A percentile compares a stretch with the other conserved stretches of the same genome.
Conservation (phyloP, 2,113 vertebrate genomes). For the Patagioenas fasciata region DNA sequence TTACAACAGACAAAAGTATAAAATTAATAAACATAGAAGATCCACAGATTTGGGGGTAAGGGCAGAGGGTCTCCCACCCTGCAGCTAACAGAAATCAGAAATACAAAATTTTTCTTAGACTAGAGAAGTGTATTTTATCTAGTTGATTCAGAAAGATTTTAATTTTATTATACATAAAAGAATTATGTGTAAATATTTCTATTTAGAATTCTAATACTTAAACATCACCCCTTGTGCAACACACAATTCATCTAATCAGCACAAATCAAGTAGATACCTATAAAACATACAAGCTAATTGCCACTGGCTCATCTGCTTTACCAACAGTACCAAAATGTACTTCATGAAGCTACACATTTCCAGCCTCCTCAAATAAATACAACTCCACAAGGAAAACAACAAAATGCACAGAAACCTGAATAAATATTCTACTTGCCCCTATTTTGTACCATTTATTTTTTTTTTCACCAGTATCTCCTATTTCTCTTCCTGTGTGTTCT, state of each 20-base stretch:
- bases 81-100: neutral
- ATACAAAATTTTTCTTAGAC: neutral
- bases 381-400: neutral
- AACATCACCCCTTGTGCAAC: neutral
- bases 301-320: constrained; percentile 1
- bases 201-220: neutral
- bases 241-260: neutral
- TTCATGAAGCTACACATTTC: neutral
- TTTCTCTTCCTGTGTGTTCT: neutral
- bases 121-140: neutral
- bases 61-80: neutral
- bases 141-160: neutral
- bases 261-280: neutral
- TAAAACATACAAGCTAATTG: constrained; percentile 7
- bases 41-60: neutral
- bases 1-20: neutral
- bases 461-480: neutral
- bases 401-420: constrained; percentile 7
- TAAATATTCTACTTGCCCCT: neutral
- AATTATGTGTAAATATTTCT: neutral
- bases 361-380: neutral
- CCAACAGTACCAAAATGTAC: neutral
- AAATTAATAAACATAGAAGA: neutral
- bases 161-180: neutral
- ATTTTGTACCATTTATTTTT: neutral